Conservation (phyloP, 2,888 invertebrate genomes). For the Drosophila mercatorum region DNA sequence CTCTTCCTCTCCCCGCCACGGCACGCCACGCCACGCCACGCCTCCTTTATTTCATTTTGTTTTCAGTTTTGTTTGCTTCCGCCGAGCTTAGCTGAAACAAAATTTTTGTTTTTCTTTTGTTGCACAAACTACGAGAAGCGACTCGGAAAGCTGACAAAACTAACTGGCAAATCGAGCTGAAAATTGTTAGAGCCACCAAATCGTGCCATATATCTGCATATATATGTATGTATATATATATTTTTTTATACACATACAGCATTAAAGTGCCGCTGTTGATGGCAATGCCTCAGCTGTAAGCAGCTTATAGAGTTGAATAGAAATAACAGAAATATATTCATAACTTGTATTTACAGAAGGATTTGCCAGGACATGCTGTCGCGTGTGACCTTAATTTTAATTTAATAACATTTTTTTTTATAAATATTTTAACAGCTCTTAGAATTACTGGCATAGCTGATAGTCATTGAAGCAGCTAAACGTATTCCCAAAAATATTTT, state of each 20-base stretch:
- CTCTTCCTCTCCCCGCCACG: neutral
- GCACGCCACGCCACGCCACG: neutral
- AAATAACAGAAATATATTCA: neutral
- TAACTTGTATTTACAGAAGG: neutral
- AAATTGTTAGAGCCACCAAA: slow-evolving; percentile 59
- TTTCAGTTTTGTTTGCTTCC: slow-evolving; percentile 13
- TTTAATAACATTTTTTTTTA: neutral
- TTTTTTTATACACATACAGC: no score
- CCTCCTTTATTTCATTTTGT: slow-evolving; percentile 2
- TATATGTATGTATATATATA: neutral
- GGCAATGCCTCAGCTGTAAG: neutral
- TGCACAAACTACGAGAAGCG: slow-evolving; percentile 52
- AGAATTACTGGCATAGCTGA: neutral
- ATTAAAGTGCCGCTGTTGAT: slow-evolving; percentile 4
- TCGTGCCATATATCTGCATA: neutral
- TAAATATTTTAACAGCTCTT: neutral
- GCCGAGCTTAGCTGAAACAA: slow-evolving; percentile 27
- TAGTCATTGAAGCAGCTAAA: slow-evolving; percentile 1
- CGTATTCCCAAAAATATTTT: neutral
- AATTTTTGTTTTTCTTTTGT: slow-evolving; percentile 54
- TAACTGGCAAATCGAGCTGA: slow-evolving; percentile 64
- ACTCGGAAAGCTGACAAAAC: slow-evolving; percentile 48
- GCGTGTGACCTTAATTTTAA: neutral
- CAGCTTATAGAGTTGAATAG: neutral
- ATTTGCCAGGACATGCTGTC: no score